Conservation (phyloP, 1,140 invertebrate species). For the Tyrophagus putrescentiae region DNA sequence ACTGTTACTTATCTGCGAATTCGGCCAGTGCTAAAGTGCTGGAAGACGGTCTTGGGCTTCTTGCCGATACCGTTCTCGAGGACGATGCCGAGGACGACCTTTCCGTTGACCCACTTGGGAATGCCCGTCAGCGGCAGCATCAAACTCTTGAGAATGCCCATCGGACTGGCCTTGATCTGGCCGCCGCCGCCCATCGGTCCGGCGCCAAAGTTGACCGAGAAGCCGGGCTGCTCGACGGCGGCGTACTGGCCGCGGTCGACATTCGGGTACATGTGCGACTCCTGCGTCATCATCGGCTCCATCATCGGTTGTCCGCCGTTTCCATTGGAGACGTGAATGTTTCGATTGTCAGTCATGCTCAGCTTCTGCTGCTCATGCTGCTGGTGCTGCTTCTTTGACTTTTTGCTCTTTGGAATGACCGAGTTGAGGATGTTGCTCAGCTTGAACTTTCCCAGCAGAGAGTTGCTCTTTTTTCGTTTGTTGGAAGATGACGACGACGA, state of each 20-base stretch:
- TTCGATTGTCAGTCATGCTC: background rate
- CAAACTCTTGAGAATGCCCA: slow-evolving; percentile 27
- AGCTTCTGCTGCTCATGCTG: slow-evolving; percentile 2
- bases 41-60: slow-evolving; percentile 16
- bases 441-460: slow-evolving; percentile 2
- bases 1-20: slow-evolving; percentile 7
- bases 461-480: background rate
- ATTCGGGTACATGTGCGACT: slow-evolving; percentile 2
- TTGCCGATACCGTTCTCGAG: slow-evolving; percentile 28
- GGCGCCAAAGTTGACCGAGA: slow-evolving; percentile 20
- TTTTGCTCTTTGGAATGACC: background rate
- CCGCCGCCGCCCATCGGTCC: slow-evolving; percentile 23
- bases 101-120: slow-evolving; percentile 29
- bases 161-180: slow-evolving; percentile 24
- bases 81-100: slow-evolving; percentile 29
- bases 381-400: slow-evolving; percentile 14
- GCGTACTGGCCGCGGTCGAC: background rate
- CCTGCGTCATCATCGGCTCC: slow-evolving; percentile 12
- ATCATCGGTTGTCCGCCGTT: background rate
- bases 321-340: background rate
- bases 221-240: background rate
- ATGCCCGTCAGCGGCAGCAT: slow-evolving; percentile 26
- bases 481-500: background rate
- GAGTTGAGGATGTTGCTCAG: slow-evolving; percentile 5
- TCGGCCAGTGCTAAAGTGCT: slow-evolving; percentile 18